Evolutionary conservation across 2,797 vertebrate genomes (phyloP).

Genomic region (Pangasius djambal): DNA sequence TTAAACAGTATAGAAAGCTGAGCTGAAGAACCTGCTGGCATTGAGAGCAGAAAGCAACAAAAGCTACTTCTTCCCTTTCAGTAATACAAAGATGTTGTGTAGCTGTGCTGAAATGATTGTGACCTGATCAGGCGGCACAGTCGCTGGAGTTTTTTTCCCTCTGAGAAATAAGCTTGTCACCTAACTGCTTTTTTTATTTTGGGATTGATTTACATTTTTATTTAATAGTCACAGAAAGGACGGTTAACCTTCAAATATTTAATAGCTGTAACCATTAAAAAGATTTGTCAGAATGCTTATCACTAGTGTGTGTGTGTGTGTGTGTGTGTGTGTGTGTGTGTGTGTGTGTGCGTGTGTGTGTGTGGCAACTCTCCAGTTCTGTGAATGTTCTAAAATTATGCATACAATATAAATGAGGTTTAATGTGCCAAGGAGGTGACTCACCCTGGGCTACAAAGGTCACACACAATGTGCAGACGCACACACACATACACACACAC

Average conservation of each 20-base stretch:
- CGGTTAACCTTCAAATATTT: conserved; percentile 20
- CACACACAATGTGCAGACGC: conserved; percentile 2
- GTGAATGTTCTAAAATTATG: conserved; percentile 43
- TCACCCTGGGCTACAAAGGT: conserved; percentile 47
- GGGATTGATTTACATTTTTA: conserved; percentile 21
- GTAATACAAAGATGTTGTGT: neutral
- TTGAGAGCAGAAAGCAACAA: neutral
- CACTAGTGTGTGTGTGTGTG: neutral
- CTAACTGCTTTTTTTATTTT: neutral
- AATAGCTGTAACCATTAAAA: conserved; percentile 20
- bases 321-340: conserved; percentile 5
- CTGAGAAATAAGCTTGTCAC: conserved; percentile 14
- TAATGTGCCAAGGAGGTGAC: conserved; percentile 47
- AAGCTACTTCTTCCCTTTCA: neutral
- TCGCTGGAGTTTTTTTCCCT: neutral
- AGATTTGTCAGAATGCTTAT: conserved; percentile 18
- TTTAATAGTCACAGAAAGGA: neutral
- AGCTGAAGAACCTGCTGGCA: neutral
- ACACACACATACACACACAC: conserved; percentile 14
- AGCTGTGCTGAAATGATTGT: neutral
- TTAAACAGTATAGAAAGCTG: neutral
- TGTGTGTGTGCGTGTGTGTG: conserved; percentile 16
- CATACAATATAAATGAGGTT: conserved; percentile 50
- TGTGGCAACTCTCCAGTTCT: conserved; percentile 34
- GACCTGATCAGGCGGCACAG: neutral